Percentiles rank a stretch among this genome's conserved stretches.
Evolutionary conservation across 1,140 invertebrate species (phyloP).

Genomic region (Parasteatoda tepidariorum): DNA sequence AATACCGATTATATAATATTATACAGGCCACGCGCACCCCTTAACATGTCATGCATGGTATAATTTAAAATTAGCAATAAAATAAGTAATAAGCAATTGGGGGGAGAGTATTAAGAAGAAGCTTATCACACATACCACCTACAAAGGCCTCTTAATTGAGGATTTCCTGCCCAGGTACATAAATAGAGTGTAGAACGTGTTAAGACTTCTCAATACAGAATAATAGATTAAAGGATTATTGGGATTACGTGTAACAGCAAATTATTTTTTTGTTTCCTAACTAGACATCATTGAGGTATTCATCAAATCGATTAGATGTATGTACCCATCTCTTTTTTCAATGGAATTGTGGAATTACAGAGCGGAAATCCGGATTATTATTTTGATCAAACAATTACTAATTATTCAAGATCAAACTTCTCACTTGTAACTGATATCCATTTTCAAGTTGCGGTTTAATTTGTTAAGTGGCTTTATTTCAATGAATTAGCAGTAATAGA

Average conservation of each 20-base stretch:
- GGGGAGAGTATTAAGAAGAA: background rate
- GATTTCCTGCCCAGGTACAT: slow-evolving; percentile 25
- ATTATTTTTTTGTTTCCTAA: background rate
- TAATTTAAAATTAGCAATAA: background rate
- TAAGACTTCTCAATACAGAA: background rate
- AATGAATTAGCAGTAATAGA: too few relatives aligned
- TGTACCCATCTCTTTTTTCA: background rate
- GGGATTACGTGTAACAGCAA: background rate
- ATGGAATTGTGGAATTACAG: background rate
- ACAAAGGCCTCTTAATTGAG: slow-evolving; percentile 17
- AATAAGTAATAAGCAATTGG: background rate
- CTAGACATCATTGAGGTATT: background rate
- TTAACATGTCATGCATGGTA: too few relatives aligned
- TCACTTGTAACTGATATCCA: too few relatives aligned
- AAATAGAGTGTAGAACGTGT: slow-evolving; percentile 22
- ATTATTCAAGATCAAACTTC: too few relatives aligned
- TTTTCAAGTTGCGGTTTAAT: too few relatives aligned
- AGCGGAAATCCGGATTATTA: slow-evolving; percentile 33
- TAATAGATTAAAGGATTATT: background rate
- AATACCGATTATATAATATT: too few relatives aligned
- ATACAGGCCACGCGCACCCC: too few relatives aligned
- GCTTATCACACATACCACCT: slow-evolving; percentile 5
- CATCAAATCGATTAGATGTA: background rate
- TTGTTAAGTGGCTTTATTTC: too few relatives aligned
- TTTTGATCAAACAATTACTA: background rate